Evolutionary conservation across 2,888 invertebrate genomes (phyloP).

Genomic region (Eumerus sabulonum): DNA sequence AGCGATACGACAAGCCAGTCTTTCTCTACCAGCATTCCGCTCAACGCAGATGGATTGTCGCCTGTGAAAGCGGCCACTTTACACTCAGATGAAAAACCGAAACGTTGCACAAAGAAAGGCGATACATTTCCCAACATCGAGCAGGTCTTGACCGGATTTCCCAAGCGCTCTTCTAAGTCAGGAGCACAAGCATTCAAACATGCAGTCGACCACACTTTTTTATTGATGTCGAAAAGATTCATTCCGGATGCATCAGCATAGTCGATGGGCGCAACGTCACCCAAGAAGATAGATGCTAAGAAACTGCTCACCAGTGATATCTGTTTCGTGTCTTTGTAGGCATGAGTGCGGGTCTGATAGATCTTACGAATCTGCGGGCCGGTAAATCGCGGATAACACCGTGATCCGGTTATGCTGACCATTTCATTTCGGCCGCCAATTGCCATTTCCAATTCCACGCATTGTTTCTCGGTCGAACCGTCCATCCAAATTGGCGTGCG

Average conservation of each 20-base stretch:
- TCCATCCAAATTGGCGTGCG: conserved; percentile 99
- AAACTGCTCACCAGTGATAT: conserved; percentile 97
- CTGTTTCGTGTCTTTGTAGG: conserved; percentile 88
- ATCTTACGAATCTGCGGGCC: conserved; percentile 96
- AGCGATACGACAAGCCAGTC: conserved; percentile 93
- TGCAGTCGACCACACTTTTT: conserved; percentile 86
- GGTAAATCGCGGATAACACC: conserved; percentile 84
- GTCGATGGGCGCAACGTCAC: conserved; percentile 94
- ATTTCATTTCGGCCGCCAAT: conserved; percentile 83
- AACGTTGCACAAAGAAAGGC: conserved; percentile 90
- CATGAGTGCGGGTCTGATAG: conserved; percentile 84
- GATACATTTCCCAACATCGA: conserved; percentile 86
- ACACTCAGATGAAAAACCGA: conserved; percentile 90
- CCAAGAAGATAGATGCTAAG: conserved; percentile 91
- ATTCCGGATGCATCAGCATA: conserved; percentile 96
- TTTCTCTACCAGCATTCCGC: conserved; percentile 88
- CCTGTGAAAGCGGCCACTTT: conserved; percentile 94
- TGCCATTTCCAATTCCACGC: conserved; percentile 85
- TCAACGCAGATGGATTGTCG: conserved; percentile 94
- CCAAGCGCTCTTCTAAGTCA: conserved; percentile 86
- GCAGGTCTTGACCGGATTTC: conserved; percentile 85
- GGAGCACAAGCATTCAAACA: conserved; percentile 89
- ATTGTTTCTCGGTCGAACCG: conserved; percentile 80
- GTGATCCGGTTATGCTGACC: conserved; percentile 77
- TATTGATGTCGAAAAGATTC: conserved; percentile 93